Evolutionary conservation across 2,113 vertebrate genomes (phyloP), one percentile per base, ranked within the genome.

Genomic region (Marmota flaviventris): DNA sequence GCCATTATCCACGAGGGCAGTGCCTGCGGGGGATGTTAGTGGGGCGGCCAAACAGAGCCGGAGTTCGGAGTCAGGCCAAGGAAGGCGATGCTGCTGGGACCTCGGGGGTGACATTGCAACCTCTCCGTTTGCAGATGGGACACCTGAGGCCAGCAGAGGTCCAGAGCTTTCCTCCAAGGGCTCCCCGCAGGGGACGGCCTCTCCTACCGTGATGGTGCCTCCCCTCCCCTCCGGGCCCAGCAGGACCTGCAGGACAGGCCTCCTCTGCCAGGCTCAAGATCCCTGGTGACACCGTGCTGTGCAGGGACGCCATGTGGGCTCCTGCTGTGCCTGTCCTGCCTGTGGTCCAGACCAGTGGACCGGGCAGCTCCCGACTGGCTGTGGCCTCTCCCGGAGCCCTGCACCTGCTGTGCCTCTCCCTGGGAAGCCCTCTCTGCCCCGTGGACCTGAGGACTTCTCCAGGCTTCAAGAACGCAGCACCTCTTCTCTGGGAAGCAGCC

Each of bases 1-100:
- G 67, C 94, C 95, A 95, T 98, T 98, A 97, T 85, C 95, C 72
- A 72, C 73, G 4, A 91, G 91, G 94, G 78, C 32, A 2, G 58
- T 81, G 82, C 88, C 94, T 45, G 27, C 84, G 78, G 76, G 58
- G 24, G 24, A 73, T 12, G 51, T 53, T 18, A 87, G 84, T 0
- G 25, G 42, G 39, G 27, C 22, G 8, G 0, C 22, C 65, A 34
- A 24, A 42, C 53, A 3, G 67, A 1, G 1, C 29, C 0, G 4
- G 96, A 67, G 94, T 37, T 69, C 72, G 14, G 25, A 42, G 16
- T 42, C 9, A 78, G 96, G 91, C 63, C 88, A 8, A 8, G 75
- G 7, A 0, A 2, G 27, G 11, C 0, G 0, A 14, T 14, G 42
- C 4, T 13, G 25, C 45, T 0, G 16, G 16, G 53, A 77, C 69